A percentile compares a stretch with the other conserved stretches of the same genome.
These are phyloP conservation scores for Microtus ochrogaster DNA, from an alignment of 2,113 vertebrate species.

Conservation along the genomic window DNA sequence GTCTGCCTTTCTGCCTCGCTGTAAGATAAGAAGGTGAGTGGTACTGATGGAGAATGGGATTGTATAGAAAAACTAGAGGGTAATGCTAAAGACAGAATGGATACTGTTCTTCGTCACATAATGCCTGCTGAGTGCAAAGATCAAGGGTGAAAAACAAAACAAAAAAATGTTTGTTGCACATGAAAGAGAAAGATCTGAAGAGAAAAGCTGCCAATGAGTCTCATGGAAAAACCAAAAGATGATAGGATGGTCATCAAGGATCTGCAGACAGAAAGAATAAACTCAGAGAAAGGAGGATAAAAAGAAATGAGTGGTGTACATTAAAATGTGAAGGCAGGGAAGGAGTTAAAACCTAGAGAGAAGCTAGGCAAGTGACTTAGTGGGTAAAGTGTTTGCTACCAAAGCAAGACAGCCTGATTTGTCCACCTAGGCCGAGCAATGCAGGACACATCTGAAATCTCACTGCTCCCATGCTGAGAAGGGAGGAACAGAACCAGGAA, in stretches of 20 bases:
- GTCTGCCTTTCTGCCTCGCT: neutral
- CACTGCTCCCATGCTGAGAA: neutral
- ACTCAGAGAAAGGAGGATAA: neutral
- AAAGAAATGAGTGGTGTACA: no score
- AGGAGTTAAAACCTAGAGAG: neutral
- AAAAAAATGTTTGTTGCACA: neutral
- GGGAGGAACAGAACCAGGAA: neutral
- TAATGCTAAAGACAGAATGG: neutral
- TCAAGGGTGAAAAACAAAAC: neutral
- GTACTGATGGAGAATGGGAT: rapidly evolving
- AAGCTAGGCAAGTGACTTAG: neutral
- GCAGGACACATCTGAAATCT: neutral
- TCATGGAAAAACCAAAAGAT: neutral
- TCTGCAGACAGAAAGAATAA: neutral
- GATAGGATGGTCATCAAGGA: neutral
- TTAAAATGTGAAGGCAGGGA: neutral
- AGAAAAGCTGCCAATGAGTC: neutral
- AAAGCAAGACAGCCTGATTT: neutral
- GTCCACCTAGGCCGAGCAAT: neutral
- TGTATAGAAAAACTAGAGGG: neutral
- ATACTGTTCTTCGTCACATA: neutral
- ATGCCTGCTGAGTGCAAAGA: neutral
- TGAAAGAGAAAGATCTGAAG: neutral
- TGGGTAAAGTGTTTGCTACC: neutral
- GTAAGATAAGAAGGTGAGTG: rapidly evolving